Conservation (phyloP, 2,888 invertebrate genomes). For the Bellardia pandia region DNA sequence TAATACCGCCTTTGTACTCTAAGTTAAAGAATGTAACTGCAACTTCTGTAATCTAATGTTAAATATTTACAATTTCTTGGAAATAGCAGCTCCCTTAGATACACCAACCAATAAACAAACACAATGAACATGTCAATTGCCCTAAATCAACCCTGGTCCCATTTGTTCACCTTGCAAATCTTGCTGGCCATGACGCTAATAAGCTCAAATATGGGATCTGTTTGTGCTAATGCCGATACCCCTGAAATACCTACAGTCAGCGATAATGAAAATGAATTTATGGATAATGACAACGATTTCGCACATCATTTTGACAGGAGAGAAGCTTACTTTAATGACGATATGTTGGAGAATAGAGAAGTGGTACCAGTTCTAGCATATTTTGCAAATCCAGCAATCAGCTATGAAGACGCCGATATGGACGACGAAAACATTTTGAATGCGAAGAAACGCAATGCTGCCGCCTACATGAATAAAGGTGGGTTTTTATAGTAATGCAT, state of each 20-base stretch:
- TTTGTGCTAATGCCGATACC: constrained; percentile 65
- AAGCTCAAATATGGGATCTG: constrained; percentile 45
- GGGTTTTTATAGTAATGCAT: constrained; percentile 58
- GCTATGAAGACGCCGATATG: constrained; percentile 52
- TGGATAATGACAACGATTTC: constrained; percentile 68
- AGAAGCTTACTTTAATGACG: constrained; percentile 75
- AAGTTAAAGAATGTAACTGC: no score
- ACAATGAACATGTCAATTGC: constrained; percentile 23
- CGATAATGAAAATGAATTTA: constrained; percentile 72
- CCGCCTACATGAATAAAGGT: constrained; percentile 86
- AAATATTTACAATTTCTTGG: no score
- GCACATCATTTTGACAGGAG: no score
- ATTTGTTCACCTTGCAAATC: constrained; percentile 33
- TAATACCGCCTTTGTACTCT: no score
- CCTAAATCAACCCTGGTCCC: constrained; percentile 10
- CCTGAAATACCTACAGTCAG: constrained; percentile 65
- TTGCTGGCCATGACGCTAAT: constrained; percentile 39
- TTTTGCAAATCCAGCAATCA: constrained; percentile 76
- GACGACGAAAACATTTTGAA: constrained; percentile 73
- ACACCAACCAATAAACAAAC: constrained; percentile 5
- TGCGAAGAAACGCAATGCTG: constrained; percentile 86
- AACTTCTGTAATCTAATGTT: no score
- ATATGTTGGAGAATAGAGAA: constrained; percentile 76
- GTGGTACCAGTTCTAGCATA: constrained; percentile 76
- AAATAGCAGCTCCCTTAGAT: not conserved